A percentile compares a stretch with the other conserved stretches of the same genome.
Evolutionary conservation across 2,797 vertebrate genomes (phyloP).

Genomic region (Calcarius lapponicus): DNA sequence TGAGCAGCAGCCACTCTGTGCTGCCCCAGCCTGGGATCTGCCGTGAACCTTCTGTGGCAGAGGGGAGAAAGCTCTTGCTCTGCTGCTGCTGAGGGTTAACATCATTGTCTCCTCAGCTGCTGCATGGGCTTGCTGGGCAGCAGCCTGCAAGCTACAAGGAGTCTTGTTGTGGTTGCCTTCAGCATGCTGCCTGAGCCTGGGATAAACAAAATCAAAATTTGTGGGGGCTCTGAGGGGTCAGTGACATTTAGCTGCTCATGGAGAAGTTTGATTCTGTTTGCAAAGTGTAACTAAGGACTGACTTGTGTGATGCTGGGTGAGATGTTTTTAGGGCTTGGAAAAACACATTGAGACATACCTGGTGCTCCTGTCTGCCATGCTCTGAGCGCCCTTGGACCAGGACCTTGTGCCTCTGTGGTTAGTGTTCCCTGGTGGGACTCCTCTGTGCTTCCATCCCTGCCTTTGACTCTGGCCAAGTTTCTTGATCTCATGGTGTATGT

Average conservation of each 20-base stretch:
- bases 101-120: not conserved
- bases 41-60: not conserved
- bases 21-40: not conserved
- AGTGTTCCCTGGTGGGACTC: not conserved
- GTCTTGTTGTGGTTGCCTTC: not conserved
- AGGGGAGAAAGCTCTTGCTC: not conserved
- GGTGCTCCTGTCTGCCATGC: not conserved
- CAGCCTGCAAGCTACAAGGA: not conserved
- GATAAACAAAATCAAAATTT: not conserved
- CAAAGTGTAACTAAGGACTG: not conserved
- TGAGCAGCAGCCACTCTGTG: not conserved
- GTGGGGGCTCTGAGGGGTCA: not conserved
- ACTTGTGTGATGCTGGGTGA: not conserved
- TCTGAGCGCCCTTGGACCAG: not conserved
- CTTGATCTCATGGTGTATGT: not conserved
- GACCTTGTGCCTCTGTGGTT: not conserved
- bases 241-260: not conserved
- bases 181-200: not conserved
- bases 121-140: not conserved
- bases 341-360: not conserved
- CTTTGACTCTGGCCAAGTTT: not conserved
- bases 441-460: not conserved
- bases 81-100: not conserved
- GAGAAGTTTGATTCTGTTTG: not conserved
- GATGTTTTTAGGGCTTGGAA: not conserved